These are phyloP conservation scores for Folsomia manolachei DNA, from an alignment of 2,888 invertebrate species.

Conservation along the genomic window DNA sequence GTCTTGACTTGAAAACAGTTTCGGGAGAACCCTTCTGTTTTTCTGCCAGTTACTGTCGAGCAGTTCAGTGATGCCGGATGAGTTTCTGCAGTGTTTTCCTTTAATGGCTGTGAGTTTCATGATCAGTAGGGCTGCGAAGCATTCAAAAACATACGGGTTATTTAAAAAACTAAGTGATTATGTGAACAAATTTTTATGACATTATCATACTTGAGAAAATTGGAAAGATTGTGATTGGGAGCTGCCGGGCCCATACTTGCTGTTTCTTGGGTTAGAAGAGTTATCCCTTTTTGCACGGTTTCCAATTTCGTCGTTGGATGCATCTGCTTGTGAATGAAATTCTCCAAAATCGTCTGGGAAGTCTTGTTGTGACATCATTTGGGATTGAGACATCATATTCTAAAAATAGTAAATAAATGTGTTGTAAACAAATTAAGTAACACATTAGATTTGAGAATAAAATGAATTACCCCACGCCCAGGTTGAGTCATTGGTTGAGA, in stretches of 20 bases:
- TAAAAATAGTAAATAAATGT: neutral
- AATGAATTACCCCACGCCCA: conserved; percentile 15
- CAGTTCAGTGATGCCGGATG: neutral
- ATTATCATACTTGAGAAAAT: conserved; percentile 41
- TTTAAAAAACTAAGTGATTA: neutral
- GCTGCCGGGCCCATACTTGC: conserved; percentile 28
- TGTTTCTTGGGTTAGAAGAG: neutral
- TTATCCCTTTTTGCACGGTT: neutral
- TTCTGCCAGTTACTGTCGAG: too few relatives aligned
- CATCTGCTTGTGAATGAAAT: conserved; percentile 30
- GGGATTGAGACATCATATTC: neutral
- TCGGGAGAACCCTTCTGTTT: too few relatives aligned
- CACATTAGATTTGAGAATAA: neutral
- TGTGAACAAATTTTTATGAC: neutral
- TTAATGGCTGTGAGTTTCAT: too few relatives aligned
- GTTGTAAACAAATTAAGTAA: neutral
- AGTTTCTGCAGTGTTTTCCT: neutral
- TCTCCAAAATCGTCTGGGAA: conserved; percentile 43
- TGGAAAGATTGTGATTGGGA: conserved; percentile 42
- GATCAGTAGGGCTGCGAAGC: neutral
- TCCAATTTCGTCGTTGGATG: conserved; percentile 4
- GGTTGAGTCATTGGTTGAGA: conserved; percentile 45
- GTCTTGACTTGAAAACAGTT: too few relatives aligned
- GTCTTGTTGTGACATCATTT: conserved; percentile 49
- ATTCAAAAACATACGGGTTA: too few relatives aligned